Percentiles rank a stretch among this genome's conserved stretches.
phyloP scores from a whole-genome alignment of 2,113 vertebrate genomes.

The Falcunculus frontatus region DNA sequence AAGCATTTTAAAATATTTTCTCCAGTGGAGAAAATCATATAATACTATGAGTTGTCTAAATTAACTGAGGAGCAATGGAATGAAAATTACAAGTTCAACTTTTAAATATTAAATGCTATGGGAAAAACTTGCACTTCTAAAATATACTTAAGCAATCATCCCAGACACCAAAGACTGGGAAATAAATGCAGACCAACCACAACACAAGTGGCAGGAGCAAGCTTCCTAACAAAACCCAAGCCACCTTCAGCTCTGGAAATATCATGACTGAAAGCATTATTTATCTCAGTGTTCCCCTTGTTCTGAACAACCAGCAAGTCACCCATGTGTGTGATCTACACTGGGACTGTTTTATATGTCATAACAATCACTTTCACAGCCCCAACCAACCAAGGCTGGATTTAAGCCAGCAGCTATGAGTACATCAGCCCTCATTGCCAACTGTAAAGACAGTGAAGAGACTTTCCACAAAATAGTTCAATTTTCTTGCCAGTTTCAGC shows the following conservation, averaged over 20 bases:
- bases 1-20: neutral
- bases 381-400: neutral
- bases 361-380: neutral
- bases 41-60: neutral
- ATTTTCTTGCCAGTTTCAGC: neutral
- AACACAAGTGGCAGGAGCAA: neutral
- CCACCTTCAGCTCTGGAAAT: neutral
- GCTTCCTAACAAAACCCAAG: neutral
- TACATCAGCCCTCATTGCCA: neutral
- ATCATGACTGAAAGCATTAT: neutral
- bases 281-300: neutral
- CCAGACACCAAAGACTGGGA: neutral
- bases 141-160: neutral
- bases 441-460: neutral
- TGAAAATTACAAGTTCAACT: neutral
- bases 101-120: neutral
- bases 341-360: neutral
- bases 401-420: neutral
- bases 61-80: neutral
- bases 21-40: neutral
- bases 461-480: neutral
- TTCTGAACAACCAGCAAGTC: neutral
- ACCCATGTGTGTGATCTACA: neutral
- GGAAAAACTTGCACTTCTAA: neutral
- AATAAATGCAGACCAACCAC: neutral